Base-by-base conservation (phyloP, 2,888 invertebrate genomes). In the Cerceris ruficornis region DNA sequence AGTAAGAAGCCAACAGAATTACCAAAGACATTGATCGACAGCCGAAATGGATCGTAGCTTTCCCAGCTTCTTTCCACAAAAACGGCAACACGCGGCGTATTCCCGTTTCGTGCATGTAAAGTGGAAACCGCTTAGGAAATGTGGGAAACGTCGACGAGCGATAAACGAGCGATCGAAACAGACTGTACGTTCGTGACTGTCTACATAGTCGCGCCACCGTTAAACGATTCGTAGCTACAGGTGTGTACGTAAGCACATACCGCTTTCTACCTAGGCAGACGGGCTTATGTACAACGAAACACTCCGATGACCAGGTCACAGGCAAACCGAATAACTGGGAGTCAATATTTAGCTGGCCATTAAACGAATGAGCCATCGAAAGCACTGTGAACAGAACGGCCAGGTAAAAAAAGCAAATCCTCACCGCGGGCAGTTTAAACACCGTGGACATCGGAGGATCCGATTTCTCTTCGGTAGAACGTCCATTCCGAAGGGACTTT, bases 261-360 rank as follows among this genome's bases (percentile, higher is more conserved):
- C 43, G 49, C 65, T 68, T 59, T 43, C 72, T 57, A 75, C 52
- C 64, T 57, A 74, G 69, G 17, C 69, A 43, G 75, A 67, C 70
- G 67, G 78, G 72, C 76, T 75, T 79, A 61, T 62, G 59, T 81
- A 41, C 76, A 73, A 72, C 75, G 82, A 79, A 80, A 84, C 75
- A 71, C 72, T 54, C 50, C 42, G 81, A 78, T 83, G 86, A 85
- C 77, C 83, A 70, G 82, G 81, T 86, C 83, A 81, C 79, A 80
- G 75, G 65, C 69, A 82, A 81, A 82, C 82, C 78, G 77, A 80
- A 81, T 86, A 87, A 85, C 84, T 77, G 64, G 81, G 69, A 86
- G 88, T 86, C 87, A 89, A 89, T 89, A 89, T 89, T 89, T 88
- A 87, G 85, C 77, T 66, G 82, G 72, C 87, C 86, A 89, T 89